These are phyloP conservation scores for Channallabes apus DNA, from an alignment of 2,797 vertebrate genomes.

Conservation along the genomic window DNA sequence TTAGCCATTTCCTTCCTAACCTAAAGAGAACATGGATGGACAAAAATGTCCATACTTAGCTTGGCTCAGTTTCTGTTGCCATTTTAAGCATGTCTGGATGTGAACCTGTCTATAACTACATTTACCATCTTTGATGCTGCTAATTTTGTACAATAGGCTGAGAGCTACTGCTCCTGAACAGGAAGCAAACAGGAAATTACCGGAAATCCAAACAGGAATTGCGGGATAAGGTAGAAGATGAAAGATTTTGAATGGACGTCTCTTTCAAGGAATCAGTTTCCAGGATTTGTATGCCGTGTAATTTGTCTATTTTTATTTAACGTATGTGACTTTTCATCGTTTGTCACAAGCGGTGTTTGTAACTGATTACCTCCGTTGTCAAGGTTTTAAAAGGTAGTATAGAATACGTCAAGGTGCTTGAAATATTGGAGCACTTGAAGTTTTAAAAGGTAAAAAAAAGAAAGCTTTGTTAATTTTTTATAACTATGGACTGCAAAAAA, in stretches of 20 bases:
- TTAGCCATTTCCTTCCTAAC: neutral
- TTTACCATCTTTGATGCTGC: neutral
- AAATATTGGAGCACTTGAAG: neutral
- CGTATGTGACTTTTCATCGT: neutral
- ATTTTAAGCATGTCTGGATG: slow-evolving; percentile 11
- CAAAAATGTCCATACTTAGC: neutral
- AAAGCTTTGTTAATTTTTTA: neutral
- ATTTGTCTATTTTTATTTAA: neutral
- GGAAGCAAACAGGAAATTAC: slow-evolving; percentile 21
- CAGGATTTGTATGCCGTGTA: neutral
- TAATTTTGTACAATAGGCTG: neutral
- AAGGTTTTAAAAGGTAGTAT: neutral
- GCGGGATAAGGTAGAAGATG: neutral
- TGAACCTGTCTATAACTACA: neutral
- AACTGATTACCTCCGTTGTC: neutral
- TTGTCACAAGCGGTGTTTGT: neutral
- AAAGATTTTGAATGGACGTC: neutral
- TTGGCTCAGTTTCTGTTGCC: neutral
- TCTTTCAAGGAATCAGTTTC: neutral
- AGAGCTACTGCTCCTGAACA: neutral
- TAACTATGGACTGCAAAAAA: no score
- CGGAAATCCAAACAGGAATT: neutral
- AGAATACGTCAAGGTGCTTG: neutral
- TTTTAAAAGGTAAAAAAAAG: neutral
- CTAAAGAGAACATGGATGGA: neutral